Conservation (phyloP, 2,888 invertebrate genomes). For the Pteria penguin region DNA sequence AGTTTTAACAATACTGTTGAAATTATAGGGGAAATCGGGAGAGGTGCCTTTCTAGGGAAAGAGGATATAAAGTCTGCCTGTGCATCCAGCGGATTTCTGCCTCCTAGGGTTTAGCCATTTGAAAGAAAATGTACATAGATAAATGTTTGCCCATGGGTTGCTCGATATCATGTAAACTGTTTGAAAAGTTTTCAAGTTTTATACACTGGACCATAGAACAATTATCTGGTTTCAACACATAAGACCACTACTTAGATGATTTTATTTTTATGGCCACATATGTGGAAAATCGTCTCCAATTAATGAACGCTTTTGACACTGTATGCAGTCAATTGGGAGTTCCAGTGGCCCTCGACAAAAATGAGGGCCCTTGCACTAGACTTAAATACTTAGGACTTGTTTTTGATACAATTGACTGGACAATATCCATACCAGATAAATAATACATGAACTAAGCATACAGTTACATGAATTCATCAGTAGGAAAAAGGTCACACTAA, state of each 20-base stretch:
- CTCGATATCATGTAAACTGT: not conserved
- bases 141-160: constrained; percentile 6
- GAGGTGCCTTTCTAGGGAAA: not conserved
- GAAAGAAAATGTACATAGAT: too few species aligned
- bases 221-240: not conserved
- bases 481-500: too few species aligned
- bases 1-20: not conserved
- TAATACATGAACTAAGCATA: too few species aligned
- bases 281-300: too few species aligned
- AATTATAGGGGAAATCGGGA: not conserved
- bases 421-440: constrained; percentile 8
- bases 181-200: not conserved
- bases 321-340: not conserved
- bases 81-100: too few species aligned
- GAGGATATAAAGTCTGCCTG: constrained; percentile 14
- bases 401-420: constrained; percentile 2
- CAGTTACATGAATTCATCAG: too few species aligned
- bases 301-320: too few species aligned
- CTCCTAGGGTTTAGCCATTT: too few species aligned
- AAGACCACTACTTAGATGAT: too few species aligned
- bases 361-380: not conserved
- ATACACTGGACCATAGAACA: not conserved
- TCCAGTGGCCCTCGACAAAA: constrained; percentile 1
- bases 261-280: too few species aligned
- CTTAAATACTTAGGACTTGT: constrained; percentile 14